phyloP scores from a whole-genome alignment of 2,797 vertebrate genomes.

The Lagocephalus sceleratus region DNA sequence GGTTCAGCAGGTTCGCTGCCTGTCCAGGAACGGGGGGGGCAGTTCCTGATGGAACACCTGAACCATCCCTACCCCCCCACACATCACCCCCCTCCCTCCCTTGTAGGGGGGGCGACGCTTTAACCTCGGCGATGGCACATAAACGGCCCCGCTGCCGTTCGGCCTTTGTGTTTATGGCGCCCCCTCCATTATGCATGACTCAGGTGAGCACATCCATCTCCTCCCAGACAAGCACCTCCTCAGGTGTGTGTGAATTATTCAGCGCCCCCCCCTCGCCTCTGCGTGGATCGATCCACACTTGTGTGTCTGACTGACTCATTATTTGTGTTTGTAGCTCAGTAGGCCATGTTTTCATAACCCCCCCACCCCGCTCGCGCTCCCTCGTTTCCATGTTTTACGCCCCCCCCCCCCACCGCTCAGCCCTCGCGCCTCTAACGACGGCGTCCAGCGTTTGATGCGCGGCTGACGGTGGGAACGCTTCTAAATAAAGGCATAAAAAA shows the following conservation, averaged over 20 bases:
- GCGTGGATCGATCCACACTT: conserved; percentile 56
- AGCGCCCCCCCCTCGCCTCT: conserved; percentile 42
- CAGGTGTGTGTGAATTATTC: conserved; percentile 72
- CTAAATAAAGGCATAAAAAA: not conserved
- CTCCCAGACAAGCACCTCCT: conserved; percentile 62
- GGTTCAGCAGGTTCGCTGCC: conserved; percentile 56
- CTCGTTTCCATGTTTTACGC: not conserved
- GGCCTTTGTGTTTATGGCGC: not conserved
- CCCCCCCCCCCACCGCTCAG: not conserved
- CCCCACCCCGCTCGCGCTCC: not conserved
- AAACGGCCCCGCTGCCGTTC: conserved; percentile 9
- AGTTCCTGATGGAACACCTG: conserved; percentile 23
- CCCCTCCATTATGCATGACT: conserved; percentile 62
- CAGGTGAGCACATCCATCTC: conserved; percentile 61
- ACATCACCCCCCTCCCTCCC: not conserved
- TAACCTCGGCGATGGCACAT: not conserved
- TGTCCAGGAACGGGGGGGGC: conserved; percentile 26
- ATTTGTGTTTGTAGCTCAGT: conserved; percentile 67
- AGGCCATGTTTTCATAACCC: conserved; percentile 36
- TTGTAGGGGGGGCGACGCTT: not conserved
- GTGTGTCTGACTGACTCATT: conserved; percentile 44
- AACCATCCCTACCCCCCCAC: conserved; percentile 12
- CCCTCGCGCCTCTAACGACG: not conserved
- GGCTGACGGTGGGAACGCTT: not conserved
- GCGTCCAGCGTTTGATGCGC: not conserved